Conservation (phyloP, 2,113 vertebrate genomes). For the Nothoprocta pentlandii region DNA sequence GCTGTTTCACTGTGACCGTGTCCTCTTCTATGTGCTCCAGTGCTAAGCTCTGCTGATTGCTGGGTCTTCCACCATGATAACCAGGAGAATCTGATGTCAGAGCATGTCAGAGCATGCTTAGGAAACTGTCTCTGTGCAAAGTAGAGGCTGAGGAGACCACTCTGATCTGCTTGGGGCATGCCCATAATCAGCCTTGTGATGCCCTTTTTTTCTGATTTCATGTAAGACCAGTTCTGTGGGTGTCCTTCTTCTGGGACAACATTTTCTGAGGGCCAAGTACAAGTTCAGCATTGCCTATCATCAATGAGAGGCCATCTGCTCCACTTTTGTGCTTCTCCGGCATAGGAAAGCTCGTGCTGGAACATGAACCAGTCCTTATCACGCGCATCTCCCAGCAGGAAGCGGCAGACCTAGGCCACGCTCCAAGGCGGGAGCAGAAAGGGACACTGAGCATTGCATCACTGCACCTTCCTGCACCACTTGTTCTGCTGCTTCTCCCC, state of each 20-base stretch:
- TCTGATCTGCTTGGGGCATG: background rate
- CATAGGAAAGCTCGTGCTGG: background rate
- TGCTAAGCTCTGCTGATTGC: too few species aligned
- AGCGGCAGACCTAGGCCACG: background rate
- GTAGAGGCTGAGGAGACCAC: background rate
- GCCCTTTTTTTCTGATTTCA: background rate
- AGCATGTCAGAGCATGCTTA: background rate
- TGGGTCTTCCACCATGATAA: too few species aligned
- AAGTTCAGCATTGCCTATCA: background rate
- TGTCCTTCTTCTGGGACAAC: background rate
- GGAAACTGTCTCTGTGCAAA: background rate
- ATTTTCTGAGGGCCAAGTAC: background rate
- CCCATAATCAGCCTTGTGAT: background rate
- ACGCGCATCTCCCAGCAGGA: background rate
- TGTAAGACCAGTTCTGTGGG: background rate
- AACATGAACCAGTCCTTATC: too few species aligned
- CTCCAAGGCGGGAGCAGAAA: background rate
- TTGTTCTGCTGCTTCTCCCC: background rate
- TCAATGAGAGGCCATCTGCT: background rate
- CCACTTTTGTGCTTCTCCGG: too few species aligned
- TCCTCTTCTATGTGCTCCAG: too few species aligned
- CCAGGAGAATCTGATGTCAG: background rate
- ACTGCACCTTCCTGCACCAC: background rate
- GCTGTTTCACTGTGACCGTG: too few species aligned
- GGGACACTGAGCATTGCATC: background rate